Evolutionary conservation across 1,140 invertebrate species (phyloP).

Genomic region (Branchinecta lynchi): DNA sequence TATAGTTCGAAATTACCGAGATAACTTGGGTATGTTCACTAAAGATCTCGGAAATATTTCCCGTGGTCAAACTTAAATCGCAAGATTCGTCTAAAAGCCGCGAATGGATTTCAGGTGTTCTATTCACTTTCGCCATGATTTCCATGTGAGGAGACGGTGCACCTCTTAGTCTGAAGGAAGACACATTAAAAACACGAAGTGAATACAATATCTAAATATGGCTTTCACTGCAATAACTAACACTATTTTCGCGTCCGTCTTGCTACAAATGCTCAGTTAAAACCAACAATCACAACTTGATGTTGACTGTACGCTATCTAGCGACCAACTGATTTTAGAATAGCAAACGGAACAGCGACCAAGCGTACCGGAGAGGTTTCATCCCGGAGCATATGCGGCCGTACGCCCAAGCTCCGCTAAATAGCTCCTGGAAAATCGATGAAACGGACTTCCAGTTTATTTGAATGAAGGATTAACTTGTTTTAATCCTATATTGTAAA

Average conservation of each 20-base stretch:
- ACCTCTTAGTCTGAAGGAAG: not conserved
- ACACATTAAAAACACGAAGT: not conserved
- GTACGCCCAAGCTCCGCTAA: too few species aligned
- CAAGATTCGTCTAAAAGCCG: not conserved
- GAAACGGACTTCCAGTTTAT: too few species aligned
- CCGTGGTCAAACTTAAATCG: not conserved
- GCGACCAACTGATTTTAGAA: too few species aligned
- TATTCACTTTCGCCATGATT: constrained; percentile 3
- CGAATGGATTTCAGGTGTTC: not conserved
- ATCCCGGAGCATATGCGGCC: too few species aligned
- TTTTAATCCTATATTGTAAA: too few species aligned
- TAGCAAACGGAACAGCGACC: too few species aligned
- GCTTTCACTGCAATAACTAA: too few species aligned
- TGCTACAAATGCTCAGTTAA: not conserved
- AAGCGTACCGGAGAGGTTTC: too few species aligned
- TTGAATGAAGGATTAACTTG: too few species aligned
- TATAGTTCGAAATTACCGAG: not conserved
- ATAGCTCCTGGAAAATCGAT: too few species aligned
- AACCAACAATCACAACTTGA: not conserved
- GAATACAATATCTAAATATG: not conserved
- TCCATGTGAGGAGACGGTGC: not conserved
- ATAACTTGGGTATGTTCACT: not conserved
- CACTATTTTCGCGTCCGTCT: not conserved
- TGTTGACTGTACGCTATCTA: not conserved
- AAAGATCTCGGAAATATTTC: not conserved